Evolutionary conservation across 2,113 vertebrate genomes (phyloP).

Genomic region (Guaruba guarouba): DNA sequence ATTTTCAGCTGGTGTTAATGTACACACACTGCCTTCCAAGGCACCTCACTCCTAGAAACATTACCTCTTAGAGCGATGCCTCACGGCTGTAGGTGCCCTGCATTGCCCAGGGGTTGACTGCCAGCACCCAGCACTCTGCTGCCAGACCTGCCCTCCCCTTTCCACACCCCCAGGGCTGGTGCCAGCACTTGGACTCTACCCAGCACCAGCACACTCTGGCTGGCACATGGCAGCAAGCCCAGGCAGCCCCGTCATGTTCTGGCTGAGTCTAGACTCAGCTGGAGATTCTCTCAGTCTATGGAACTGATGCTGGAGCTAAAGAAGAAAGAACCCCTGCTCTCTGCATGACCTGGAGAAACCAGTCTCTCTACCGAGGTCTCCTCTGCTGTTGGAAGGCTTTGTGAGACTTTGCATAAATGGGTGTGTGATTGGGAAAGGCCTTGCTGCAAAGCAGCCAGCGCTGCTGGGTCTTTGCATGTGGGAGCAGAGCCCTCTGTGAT

Average conservation of each 20-base stretch:
- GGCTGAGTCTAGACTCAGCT: not conserved
- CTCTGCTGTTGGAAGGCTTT: not conserved
- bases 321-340: not conserved
- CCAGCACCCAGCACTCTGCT: not conserved
- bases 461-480: not conserved
- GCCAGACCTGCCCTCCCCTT: not conserved
- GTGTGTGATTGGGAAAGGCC: not conserved
- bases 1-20: not conserved
- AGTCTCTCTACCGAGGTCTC: rapidly evolving
- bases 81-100: rapidly evolving
- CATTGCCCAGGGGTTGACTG: not conserved
- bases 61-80: not conserved
- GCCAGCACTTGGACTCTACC: not conserved
- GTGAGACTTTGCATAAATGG: not conserved
- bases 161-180: not conserved
- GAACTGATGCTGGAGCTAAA: not conserved
- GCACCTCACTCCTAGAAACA: not conserved
- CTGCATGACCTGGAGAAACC: not conserved
- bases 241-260: not conserved
- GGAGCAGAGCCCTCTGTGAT: not conserved
- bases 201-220: too few relatives aligned
- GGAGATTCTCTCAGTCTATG: not conserved
- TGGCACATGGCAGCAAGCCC: not conserved
- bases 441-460: not conserved
- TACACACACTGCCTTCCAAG: not conserved